Base-by-base conservation (phyloP, 1,140 invertebrate species). In the Conus betulinus region DNA sequence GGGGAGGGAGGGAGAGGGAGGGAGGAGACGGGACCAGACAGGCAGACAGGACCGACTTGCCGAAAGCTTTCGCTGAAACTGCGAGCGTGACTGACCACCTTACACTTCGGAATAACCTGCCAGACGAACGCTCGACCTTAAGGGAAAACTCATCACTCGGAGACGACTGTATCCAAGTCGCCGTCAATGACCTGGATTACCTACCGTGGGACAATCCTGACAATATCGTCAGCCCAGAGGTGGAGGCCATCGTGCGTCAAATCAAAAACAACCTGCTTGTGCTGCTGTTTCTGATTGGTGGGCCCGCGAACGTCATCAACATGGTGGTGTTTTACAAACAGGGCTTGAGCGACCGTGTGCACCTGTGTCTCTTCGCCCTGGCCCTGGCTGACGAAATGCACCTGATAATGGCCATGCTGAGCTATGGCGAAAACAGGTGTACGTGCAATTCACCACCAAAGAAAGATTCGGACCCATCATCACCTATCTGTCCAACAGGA, bases 341-440 rank as follows among this genome's bases (percentile, higher is more conserved):
- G 27, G 74, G 74, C 74, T 23, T 78, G 74, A 78, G 4, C 13
- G 74, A 78, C 8, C 23, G 74, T 10, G 27, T 78, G 11, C 11
- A 78, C 74, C 23, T 78, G 23, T 78, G 74, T 23, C 74, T 78
- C 15, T 78, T 78, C 74, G 74, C 74, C n/a, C 74, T 78, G 74
- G 11, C 74, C 27, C 74, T 78, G 74, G 74, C 74, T n/a, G 74
- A 78, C 74, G 74, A n/a, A 11, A 11, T 78, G 23, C n/a, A 78
- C 74, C 74, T 78, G n/a, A 23, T n/a, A 10, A 10, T 11, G n/a
- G 23, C 23, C 74, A 78, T 78, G 74, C 27, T 78, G 8, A 10
- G 11, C 23, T 25, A 78, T 4, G 74, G 23, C 10, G 74, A 78
- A n/a, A n/a, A 23, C 74, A 10, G 23, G 10, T 78, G 74, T 39